Conservation (phyloP, 2,888 invertebrate genomes). For the Zygothrica quintamaculata region DNA sequence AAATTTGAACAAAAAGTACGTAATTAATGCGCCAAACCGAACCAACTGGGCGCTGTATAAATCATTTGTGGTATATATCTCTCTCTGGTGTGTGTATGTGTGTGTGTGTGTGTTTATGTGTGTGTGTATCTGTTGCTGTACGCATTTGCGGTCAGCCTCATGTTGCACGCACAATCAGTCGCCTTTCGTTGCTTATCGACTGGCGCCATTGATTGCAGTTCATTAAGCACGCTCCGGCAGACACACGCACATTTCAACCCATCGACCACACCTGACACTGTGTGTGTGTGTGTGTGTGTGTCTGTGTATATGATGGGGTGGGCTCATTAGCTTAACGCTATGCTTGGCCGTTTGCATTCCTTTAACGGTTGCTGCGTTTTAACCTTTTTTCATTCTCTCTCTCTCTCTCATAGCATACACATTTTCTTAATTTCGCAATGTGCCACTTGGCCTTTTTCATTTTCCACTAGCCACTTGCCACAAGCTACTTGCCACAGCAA, state of each 20-base stretch:
- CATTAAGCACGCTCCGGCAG: conserved; percentile 71
- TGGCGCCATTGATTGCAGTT: conserved; percentile 77
- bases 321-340: conserved; percentile 63
- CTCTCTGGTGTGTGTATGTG: conserved; percentile 20
- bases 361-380: conserved; percentile 41
- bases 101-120: conserved; percentile 3
- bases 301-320: conserved; percentile 16
- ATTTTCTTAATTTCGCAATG: conserved; percentile 60
- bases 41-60: conserved; percentile 47
- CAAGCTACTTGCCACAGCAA: neutral
- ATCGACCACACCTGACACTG: neutral
- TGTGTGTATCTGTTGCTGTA: conserved; percentile 29
- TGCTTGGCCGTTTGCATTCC: conserved; percentile 48
- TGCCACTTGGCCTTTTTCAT: neutral
- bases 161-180: conserved; percentile 73
- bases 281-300: conserved; percentile 22
- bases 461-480: conserved; percentile 14
- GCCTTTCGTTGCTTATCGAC: conserved; percentile 74
- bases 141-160: conserved; percentile 67
- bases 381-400: conserved; percentile 41
- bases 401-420: conserved; percentile 43
- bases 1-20: conserved; percentile 70
- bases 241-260: conserved; percentile 48
- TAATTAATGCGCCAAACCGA: conserved; percentile 68
- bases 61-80: conserved; percentile 37